Evolutionary conservation across 2,113 vertebrate species (phyloP).

Genomic region (Callospermophilus lateralis): DNA sequence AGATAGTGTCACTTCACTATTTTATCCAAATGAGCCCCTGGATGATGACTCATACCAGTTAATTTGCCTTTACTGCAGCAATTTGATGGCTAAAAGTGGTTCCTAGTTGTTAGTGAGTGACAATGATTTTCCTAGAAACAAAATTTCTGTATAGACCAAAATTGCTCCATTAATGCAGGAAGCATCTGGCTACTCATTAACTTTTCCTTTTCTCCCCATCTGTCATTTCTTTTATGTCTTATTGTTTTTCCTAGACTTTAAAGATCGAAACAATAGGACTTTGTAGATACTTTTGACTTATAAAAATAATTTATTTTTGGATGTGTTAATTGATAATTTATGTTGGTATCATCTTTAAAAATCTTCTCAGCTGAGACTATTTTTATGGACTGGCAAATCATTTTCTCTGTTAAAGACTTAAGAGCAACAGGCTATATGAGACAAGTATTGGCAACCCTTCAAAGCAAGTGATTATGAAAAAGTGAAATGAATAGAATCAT

Average conservation of each 20-base stretch:
- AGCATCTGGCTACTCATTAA: not conserved
- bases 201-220: not conserved
- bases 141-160: not conserved
- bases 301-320: not conserved
- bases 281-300: not conserved
- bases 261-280: not conserved
- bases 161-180: not conserved
- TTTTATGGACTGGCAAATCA: not conserved
- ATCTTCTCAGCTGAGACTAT: not conserved
- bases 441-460: not conserved
- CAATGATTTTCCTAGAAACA: not conserved
- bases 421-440: not conserved
- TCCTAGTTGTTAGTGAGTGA: not conserved
- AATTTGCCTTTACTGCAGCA: not conserved
- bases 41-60: not conserved
- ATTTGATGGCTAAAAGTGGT: not conserved
- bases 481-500: not conserved
- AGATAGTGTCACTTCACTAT: not conserved
- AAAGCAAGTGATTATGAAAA: not conserved
- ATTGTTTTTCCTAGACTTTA: not conserved
- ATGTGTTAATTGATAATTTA: not conserved
- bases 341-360: not conserved
- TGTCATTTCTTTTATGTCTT: not conserved
- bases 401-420: not conserved
- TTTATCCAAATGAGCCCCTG: slow-evolving; percentile 44